phyloP scores from a whole-genome alignment of 2,113 vertebrate genomes.

The Herpailurus yagouaroundi region DNA sequence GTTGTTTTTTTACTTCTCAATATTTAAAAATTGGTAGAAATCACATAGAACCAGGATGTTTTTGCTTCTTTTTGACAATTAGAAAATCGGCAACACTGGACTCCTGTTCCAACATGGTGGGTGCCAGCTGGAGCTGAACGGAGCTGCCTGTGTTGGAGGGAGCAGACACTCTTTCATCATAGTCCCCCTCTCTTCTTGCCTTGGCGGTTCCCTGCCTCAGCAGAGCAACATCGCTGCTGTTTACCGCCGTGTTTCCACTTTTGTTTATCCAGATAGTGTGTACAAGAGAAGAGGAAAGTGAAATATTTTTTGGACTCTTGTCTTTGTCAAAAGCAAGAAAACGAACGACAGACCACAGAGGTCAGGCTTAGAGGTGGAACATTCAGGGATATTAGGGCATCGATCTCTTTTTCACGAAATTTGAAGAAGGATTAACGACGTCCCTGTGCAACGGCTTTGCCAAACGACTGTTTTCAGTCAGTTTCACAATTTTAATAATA shows the following conservation, averaged over 20 bases:
- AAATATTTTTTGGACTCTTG: neutral
- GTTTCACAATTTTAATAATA: conserved; percentile 66
- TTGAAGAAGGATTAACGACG: conserved; percentile 58
- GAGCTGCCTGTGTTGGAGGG: neutral
- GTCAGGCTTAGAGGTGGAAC: conserved; percentile 19
- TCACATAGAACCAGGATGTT: neutral
- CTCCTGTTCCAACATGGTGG: neutral
- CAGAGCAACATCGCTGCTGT: neutral
- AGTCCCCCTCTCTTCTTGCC: neutral
- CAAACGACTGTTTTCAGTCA: conserved; percentile 49
- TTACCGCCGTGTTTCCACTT: neutral
- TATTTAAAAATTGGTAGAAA: neutral
- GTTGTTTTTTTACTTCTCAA: neutral
- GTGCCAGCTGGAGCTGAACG: neutral
- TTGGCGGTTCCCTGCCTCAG: neutral
- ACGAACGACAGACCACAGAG: conserved; percentile 19
- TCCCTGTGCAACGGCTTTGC: conserved; percentile 50
- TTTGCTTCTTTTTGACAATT: conserved; percentile 18
- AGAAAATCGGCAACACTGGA: neutral
- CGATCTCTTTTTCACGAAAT: conserved; percentile 43
- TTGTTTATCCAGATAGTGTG: neutral
- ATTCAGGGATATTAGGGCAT: conserved; percentile 26
- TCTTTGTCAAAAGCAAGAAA: conserved; percentile 34
- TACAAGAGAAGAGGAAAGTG: neutral
- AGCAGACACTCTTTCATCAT: neutral